Conservation (phyloP, 1,140 invertebrate species). For the Cardiocondyla obscurior region DNA sequence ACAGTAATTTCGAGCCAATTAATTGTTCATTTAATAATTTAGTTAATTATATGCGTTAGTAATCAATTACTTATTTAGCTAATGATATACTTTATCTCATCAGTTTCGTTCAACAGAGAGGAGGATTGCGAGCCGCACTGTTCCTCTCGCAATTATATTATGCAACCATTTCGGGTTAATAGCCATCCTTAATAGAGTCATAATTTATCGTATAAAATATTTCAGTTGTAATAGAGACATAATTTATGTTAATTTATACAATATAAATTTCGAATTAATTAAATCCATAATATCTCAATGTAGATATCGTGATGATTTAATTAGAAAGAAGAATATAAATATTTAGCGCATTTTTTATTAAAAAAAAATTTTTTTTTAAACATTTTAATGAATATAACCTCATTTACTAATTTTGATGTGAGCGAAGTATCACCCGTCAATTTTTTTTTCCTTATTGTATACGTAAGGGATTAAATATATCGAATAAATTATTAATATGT, state of each 20-base stretch:
- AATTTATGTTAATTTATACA: conserved; percentile 9
- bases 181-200: conserved; percentile 1
- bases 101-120: neutral
- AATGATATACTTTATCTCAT: conserved; percentile 13
- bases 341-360: neutral
- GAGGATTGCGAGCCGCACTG: neutral
- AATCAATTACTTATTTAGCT: conserved; percentile 52
- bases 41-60: conserved; percentile 32
- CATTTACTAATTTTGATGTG: neutral
- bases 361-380: neutral
- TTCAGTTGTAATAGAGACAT: neutral
- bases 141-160: neutral
- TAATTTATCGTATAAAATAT: conserved; percentile 39
- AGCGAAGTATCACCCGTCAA: too few relatives aligned
- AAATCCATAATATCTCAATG: neutral
- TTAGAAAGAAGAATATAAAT: neutral
- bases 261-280: conserved; percentile 12
- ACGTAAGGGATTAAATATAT: too few relatives aligned
- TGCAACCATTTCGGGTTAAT: conserved; percentile 1
- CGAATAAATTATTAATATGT: conserved; percentile 15
- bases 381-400: neutral
- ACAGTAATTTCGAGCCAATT: conserved; percentile 19
- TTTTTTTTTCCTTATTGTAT: too few relatives aligned
- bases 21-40: conserved; percentile 44
- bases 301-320: neutral